These are phyloP conservation scores for Peromyscus melanophrys DNA, from an alignment of 2,797 vertebrate species.

Conservation along the genomic window DNA sequence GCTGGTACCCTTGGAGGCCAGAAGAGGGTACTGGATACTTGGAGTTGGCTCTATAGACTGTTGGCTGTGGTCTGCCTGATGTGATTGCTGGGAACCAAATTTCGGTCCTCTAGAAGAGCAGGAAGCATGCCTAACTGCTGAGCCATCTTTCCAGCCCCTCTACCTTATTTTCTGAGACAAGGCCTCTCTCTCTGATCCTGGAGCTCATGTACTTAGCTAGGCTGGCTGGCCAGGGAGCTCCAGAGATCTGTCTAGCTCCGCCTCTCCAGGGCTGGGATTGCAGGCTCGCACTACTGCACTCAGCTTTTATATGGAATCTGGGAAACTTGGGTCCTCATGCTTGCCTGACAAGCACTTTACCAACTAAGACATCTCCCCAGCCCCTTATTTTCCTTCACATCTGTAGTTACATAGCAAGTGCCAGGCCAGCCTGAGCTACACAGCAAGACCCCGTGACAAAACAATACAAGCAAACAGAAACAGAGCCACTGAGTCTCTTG, in stretches of 20 bases:
- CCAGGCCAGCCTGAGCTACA: neutral
- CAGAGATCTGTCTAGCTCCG: neutral
- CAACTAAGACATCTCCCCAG: neutral
- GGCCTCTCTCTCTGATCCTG: neutral
- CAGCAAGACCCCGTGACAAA: neutral
- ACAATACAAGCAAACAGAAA: neutral
- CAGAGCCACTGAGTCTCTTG: neutral
- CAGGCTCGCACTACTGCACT: neutral
- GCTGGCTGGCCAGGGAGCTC: neutral
- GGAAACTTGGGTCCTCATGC: neutral
- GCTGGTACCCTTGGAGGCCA: neutral
- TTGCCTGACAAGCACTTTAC: neutral
- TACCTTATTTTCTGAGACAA: neutral
- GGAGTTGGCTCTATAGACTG: neutral
- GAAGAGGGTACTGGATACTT: neutral
- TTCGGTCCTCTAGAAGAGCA: neutral
- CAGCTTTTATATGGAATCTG: neutral
- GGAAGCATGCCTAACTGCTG: neutral
- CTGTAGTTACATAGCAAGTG: neutral
- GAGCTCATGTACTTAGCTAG: neutral
- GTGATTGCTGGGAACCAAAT: neutral
- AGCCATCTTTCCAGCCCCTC: neutral
- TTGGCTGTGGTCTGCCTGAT: neutral
- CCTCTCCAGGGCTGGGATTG: neutral
- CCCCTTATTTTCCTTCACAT: conserved; percentile 32